Conservation (phyloP, 2,888 invertebrate species). For the Calameuta idolon region DNA sequence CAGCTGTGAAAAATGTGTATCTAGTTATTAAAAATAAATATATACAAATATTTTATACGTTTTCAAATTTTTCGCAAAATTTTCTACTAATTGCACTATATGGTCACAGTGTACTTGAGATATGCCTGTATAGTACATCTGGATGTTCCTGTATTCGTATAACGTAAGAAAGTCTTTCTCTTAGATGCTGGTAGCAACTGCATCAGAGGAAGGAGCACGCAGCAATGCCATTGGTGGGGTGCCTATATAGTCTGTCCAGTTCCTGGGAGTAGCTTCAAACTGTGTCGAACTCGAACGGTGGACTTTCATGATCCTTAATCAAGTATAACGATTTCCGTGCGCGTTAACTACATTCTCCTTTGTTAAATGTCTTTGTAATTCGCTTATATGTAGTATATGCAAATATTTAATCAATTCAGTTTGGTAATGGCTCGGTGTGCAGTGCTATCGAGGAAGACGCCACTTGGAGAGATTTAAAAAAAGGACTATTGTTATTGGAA, state of each 20-base stretch:
- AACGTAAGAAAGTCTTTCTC: conserved; percentile 50
- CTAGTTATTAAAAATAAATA: too few relatives aligned
- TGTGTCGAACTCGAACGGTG: conserved; percentile 23
- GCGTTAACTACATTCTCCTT: background rate
- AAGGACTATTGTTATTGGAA: background rate
- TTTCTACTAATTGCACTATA: background rate
- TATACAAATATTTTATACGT: background rate
- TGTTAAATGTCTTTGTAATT: too few relatives aligned
- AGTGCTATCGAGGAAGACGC: background rate
- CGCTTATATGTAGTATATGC: background rate
- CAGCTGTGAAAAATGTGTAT: background rate
- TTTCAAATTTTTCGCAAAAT: background rate
- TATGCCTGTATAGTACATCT: background rate
- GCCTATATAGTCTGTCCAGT: conserved; percentile 57
- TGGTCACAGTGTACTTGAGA: background rate
- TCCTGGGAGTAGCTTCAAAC: conserved; percentile 54
- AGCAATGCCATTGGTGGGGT: conserved; percentile 48
- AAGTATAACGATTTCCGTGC: background rate
- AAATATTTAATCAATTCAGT: background rate
- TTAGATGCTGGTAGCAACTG: conserved; percentile 35
- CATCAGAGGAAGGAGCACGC: conserved; percentile 3
- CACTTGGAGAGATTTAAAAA: background rate
- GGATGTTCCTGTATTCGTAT: background rate
- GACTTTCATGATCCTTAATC: background rate
- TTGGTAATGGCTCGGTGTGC: background rate